A percentile compares a stretch with the other conserved stretches of the same genome.
Evolutionary conservation across 1,140 invertebrate genomes (phyloP).

Genomic region (Atta cephalotes): DNA sequence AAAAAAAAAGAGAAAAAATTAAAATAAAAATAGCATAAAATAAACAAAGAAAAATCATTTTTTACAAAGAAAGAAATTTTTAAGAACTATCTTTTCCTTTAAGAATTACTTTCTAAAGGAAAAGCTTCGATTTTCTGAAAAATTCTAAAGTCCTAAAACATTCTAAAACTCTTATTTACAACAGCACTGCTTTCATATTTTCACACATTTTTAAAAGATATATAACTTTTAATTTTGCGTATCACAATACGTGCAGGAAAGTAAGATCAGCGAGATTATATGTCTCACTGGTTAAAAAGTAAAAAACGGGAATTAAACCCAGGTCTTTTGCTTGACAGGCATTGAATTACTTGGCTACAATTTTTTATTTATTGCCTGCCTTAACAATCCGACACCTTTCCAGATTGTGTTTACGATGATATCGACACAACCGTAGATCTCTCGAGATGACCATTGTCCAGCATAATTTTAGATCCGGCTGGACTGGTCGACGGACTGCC

Average conservation of each 20-base stretch:
- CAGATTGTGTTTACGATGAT: conserved; percentile 76
- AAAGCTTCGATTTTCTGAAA: background rate
- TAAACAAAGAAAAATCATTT: conserved; percentile 10
- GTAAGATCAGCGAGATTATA: background rate
- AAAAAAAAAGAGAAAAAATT: conserved; percentile 2
- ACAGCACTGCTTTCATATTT: background rate
- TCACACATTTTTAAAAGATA: conserved; percentile 15
- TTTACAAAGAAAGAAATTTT: background rate
- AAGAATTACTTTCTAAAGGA: background rate
- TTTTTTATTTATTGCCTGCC: background rate
- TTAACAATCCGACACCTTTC: background rate
- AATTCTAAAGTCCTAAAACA: conserved; percentile 9
- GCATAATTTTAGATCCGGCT: conserved; percentile 72
- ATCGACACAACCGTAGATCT: conserved; percentile 82
- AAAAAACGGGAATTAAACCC: background rate
- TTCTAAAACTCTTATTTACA: conserved; percentile 36
- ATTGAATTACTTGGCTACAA: background rate
- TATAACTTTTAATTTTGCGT: conserved; percentile 31
- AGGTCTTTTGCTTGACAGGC: background rate
- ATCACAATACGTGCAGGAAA: conserved; percentile 32
- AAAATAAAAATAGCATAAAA: conserved; percentile 22
- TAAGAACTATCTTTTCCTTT: background rate
- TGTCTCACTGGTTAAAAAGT: background rate
- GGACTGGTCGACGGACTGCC: conserved; percentile 77
- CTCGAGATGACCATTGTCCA: conserved; percentile 79